Percentiles rank a stretch among this genome's conserved stretches.
Evolutionary conservation across 2,888 invertebrate genomes (phyloP).

Genomic region (Coleophora deauratella): DNA sequence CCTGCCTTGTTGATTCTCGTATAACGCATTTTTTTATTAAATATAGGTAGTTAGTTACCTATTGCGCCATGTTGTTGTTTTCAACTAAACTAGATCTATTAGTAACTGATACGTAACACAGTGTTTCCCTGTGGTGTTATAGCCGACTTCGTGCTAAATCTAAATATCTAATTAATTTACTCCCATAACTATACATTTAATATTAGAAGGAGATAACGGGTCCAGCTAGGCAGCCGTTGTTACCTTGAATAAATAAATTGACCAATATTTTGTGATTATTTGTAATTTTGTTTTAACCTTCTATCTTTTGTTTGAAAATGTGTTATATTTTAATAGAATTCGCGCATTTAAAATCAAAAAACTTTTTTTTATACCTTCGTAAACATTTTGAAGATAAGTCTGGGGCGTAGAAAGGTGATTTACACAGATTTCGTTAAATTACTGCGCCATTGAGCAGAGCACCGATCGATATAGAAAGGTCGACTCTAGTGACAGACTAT

Average conservation of each 20-base stretch:
- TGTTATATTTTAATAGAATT: no score
- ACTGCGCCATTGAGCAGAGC: slow-evolving; percentile 5
- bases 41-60: no score
- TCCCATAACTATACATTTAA: background rate
- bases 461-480: slow-evolving; percentile 36
- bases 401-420: no score
- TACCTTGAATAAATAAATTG: slow-evolving; percentile 25
- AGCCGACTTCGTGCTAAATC: background rate
- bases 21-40: no score
- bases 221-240: background rate
- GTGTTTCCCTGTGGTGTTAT: no score
- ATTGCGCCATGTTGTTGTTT: no score
- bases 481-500: slow-evolving; percentile 41
- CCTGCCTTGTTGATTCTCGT: no score
- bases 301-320: background rate
- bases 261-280: slow-evolving; percentile 20
- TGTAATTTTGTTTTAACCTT: background rate
- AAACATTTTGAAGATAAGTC: no score
- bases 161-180: slow-evolving; percentile 1
- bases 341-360: no score
- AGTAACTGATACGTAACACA: no score
- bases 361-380: no score
- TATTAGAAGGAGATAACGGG: background rate
- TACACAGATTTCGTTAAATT: background rate
- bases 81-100: no score